Evolutionary conservation across 2,113 vertebrate species (phyloP).

Genomic region (Microcebus tavaratra): DNA sequence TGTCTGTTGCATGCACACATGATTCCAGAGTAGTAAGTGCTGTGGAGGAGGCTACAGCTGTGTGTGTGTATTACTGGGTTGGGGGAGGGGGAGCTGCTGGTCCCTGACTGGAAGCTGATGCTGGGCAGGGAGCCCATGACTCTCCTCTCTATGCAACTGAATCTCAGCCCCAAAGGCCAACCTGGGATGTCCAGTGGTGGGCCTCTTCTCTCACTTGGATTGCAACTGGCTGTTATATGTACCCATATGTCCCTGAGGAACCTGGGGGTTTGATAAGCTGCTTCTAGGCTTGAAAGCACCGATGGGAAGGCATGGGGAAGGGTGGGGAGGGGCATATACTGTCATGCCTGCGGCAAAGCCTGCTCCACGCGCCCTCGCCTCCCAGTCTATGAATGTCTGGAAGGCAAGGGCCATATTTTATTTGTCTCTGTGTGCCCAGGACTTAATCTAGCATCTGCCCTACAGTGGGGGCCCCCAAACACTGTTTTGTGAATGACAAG

Average conservation of each 20-base stretch:
- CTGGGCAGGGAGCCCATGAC: background rate
- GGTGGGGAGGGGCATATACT: rapidly evolving
- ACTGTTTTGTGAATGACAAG: background rate
- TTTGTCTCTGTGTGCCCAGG: background rate
- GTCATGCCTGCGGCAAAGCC: background rate
- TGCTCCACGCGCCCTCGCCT: rapidly evolving
- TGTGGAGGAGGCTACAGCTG: rapidly evolving
- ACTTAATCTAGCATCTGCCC: background rate
- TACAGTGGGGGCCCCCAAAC: background rate
- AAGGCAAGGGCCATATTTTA: background rate
- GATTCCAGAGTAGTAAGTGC: rapidly evolving
- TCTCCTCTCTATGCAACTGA: background rate
- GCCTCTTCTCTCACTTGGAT: background rate
- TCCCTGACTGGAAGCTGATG: background rate
- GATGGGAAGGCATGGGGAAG: rapidly evolving
- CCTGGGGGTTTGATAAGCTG: background rate
- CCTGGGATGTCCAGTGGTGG: rapidly evolving
- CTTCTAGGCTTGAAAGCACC: background rate
- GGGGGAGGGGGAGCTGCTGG: rapidly evolving
- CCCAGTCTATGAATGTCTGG: too few relatives aligned
- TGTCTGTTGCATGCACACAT: background rate
- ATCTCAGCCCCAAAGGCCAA: background rate
- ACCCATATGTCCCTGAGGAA: rapidly evolving
- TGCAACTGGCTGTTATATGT: rapidly evolving
- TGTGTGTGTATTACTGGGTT: rapidly evolving